These are phyloP conservation scores for Sterna hirundo DNA, from an alignment of 2,113 vertebrate genomes.

Conservation along the genomic window DNA sequence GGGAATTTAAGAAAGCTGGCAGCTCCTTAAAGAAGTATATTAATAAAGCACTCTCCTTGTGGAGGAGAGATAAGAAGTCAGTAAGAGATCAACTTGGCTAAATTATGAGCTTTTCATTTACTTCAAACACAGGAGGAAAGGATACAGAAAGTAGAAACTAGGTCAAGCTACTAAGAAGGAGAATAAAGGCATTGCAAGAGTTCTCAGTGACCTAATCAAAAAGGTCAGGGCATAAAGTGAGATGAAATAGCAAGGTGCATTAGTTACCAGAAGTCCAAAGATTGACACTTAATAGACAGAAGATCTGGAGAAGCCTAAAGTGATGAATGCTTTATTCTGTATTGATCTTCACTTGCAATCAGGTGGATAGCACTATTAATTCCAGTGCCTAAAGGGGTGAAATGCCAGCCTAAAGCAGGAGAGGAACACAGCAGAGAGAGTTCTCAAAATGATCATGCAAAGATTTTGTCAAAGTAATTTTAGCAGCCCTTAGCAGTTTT, in stretches of 20 bases:
- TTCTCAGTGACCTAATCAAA: slow-evolving; percentile 11
- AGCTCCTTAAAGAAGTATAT: neutral
- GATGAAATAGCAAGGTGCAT: neutral
- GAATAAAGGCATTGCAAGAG: neutral
- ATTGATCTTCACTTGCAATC: neutral
- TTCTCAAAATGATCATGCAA: neutral
- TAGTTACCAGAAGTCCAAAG: neutral
- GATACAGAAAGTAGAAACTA: slow-evolving; percentile 15
- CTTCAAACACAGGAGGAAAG: slow-evolving; percentile 13
- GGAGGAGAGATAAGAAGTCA: slow-evolving; percentile 5
- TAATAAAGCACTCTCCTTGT: slow-evolving; percentile 17
- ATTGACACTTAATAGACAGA: neutral
- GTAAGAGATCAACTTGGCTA: neutral
- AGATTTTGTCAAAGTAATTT: neutral
- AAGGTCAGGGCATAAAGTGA: neutral
- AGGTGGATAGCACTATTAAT: neutral
- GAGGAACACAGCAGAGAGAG: neutral
- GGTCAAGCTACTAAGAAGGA: neutral
- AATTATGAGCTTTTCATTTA: slow-evolving; percentile 26
- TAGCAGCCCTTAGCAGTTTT: neutral
- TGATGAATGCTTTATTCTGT: neutral
- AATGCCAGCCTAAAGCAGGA: neutral
- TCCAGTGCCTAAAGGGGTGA: neutral
- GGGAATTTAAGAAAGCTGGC: neutral
- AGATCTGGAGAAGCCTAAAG: neutral